Evolutionary conservation across 2,888 invertebrate genomes (phyloP).

Genomic region (Tigriopus californicus): DNA sequence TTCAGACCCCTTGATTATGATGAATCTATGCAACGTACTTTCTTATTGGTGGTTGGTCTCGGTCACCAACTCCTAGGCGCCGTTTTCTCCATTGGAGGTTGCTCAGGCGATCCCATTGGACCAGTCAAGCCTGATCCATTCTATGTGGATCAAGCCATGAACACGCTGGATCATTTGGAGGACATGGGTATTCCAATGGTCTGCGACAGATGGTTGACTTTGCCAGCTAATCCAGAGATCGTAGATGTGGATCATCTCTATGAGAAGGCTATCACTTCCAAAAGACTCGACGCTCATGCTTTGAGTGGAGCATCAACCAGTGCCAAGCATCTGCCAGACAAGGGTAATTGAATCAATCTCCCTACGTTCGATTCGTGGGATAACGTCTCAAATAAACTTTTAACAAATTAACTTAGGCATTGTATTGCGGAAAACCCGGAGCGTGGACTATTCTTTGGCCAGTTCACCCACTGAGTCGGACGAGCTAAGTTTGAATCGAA

Average conservation of each 20-base stretch:
- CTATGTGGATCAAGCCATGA: constrained; percentile 75
- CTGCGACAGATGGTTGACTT: constrained; percentile 10
- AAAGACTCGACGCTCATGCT: background rate
- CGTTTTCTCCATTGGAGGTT: constrained; percentile 14
- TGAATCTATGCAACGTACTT: background rate
- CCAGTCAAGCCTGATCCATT: constrained; percentile 48
- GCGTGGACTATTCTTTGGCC: constrained; percentile 1
- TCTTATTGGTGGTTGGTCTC: constrained; percentile 16
- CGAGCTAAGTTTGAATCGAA: background rate
- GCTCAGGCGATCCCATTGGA: background rate
- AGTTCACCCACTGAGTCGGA: background rate
- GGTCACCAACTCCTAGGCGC: constrained; percentile 15
- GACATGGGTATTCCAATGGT: constrained; percentile 6
- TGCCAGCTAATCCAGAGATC: constrained; percentile 7
- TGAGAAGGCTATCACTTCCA: background rate
- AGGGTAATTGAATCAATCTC: too few species aligned
- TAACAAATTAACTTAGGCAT: background rate
- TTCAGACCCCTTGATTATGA: too few species aligned
- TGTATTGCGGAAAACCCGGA: background rate
- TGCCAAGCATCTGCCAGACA: too few species aligned
- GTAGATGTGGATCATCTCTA: constrained; percentile 3
- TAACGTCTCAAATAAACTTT: background rate
- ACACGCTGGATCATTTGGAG: constrained; percentile 39
- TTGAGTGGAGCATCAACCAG: background rate
- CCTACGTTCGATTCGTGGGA: too few species aligned